Evolutionary conservation across 2,888 invertebrate species (phyloP), one percentile per base, ranked within the genome.

Genomic region (Drosophila quinaria): DNA sequence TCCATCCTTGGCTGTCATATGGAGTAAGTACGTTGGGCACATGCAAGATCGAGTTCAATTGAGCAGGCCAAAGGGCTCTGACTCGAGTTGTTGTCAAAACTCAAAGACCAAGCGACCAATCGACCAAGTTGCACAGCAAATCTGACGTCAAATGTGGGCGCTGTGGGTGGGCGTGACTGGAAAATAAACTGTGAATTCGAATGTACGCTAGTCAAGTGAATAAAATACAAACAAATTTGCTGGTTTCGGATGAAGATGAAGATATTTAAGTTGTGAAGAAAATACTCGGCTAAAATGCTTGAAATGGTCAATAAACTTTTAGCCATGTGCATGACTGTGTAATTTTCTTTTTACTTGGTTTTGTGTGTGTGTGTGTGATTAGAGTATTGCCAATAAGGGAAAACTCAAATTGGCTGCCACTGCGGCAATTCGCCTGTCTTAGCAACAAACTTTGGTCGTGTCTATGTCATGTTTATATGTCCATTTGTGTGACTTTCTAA

Each of bases 171-270:
- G 49, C 17, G 59, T 49, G 52, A 64, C 71, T 84, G 62, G 69
- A 87, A 87, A 87, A 87, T 87, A 80, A 84, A 81, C 84, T 87
- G 19, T 22, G 39, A 65, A 64, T 63, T 85, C 60, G 52, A 25
- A 70, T 80, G 61, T 74, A 54, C 63, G 68, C 49, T 52, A 64
- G 70, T 67, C 70, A 62, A 60, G 66, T 69, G 55, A 68, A 85
- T 79, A 78, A 75, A 85, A 80, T 70, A 80, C 87, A 80, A 87
- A 75, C 81, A 87, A 85, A 84, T 85, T 87, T 85, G 35, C 56
- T 59, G 71, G 56, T 52, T 68, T 8, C 46, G 68, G 70, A 69
- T 69, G 55, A 78, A 72, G 80, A 82, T 81, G 71, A 74, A 70
- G 82, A 85, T 71, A 78, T 85, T 82, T 80, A 87, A 84, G 71